These are phyloP conservation scores for Bicyclus anynana DNA, from an alignment of 1,140 invertebrate genomes.

Conservation along the genomic window DNA sequence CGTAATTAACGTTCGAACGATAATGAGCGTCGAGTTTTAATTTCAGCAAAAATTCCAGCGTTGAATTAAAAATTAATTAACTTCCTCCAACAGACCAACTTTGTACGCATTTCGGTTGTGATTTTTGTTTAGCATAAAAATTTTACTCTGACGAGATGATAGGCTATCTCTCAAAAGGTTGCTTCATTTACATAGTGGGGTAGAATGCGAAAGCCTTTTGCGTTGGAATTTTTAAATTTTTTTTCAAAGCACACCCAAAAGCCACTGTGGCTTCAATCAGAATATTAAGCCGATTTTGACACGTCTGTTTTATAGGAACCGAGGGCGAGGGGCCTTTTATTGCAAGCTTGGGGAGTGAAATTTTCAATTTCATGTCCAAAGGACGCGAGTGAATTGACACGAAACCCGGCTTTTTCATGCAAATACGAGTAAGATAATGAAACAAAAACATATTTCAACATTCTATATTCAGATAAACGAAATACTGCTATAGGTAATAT, in stretches of 20 bases:
- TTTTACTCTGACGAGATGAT: too few relatives aligned
- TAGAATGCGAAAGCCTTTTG: too few relatives aligned
- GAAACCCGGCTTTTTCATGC: constrained; percentile 14
- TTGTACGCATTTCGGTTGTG: too few relatives aligned
- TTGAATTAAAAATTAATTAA: too few relatives aligned
- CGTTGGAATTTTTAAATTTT: too few relatives aligned
- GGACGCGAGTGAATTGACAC: constrained; percentile 7
- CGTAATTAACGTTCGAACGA: not conserved
- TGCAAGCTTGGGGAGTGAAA: not conserved
- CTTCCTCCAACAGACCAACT: too few relatives aligned
- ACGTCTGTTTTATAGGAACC: not conserved
- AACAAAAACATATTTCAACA: constrained; percentile 14
- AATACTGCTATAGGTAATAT: constrained; percentile 10
- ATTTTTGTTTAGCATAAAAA: too few relatives aligned
- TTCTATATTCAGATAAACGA: constrained; percentile 12
- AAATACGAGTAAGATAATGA: constrained; percentile 16
- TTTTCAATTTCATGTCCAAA: constrained; percentile 5
- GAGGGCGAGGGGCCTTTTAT: not conserved
- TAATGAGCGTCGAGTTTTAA: not conserved
- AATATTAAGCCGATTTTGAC: not conserved
- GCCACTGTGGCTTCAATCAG: too few relatives aligned
- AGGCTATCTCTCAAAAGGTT: too few relatives aligned
- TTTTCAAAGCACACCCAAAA: too few relatives aligned
- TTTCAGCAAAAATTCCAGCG: too few relatives aligned
- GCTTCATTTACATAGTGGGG: too few relatives aligned